Percentiles rank a stretch among this genome's conserved stretches.
Evolutionary conservation across 1,140 invertebrate species (phyloP).

Genomic region (Rhopalosiphum maidis): DNA sequence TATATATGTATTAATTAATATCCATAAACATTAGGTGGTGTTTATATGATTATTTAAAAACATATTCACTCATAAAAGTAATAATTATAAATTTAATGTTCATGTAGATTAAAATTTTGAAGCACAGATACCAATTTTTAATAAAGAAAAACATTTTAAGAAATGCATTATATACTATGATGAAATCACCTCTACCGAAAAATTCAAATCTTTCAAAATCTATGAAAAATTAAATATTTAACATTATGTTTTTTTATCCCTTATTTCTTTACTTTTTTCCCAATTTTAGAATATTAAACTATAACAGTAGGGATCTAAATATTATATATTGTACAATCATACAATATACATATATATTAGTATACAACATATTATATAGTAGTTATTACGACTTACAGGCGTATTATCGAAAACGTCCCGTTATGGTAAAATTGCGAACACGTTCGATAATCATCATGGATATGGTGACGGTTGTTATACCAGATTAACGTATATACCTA

Average conservation of each 20-base stretch:
- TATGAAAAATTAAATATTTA: background rate
- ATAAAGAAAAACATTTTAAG: too few species aligned
- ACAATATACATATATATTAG: background rate
- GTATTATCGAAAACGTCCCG: background rate
- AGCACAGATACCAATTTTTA: too few species aligned
- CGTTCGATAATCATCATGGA: background rate
- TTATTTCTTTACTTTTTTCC: background rate
- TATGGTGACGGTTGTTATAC: background rate
- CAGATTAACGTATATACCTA: background rate
- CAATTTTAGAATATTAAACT: background rate
- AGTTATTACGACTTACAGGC: background rate
- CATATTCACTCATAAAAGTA: too few species aligned
- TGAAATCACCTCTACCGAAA: background rate
- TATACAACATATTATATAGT: background rate
- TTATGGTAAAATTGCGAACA: constrained; percentile 17
- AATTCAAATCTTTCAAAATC: background rate
- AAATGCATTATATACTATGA: too few species aligned
- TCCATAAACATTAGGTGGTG: too few species aligned
- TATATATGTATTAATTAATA: too few species aligned
- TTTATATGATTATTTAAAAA: too few species aligned
- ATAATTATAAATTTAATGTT: too few species aligned
- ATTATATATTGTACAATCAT: too few species aligned
- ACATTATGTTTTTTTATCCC: background rate
- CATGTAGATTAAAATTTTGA: too few species aligned
- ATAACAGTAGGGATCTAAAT: background rate